These are phyloP conservation scores for Eueides isabella DNA, from an alignment of 1,140 invertebrate species.

Conservation along the genomic window DNA sequence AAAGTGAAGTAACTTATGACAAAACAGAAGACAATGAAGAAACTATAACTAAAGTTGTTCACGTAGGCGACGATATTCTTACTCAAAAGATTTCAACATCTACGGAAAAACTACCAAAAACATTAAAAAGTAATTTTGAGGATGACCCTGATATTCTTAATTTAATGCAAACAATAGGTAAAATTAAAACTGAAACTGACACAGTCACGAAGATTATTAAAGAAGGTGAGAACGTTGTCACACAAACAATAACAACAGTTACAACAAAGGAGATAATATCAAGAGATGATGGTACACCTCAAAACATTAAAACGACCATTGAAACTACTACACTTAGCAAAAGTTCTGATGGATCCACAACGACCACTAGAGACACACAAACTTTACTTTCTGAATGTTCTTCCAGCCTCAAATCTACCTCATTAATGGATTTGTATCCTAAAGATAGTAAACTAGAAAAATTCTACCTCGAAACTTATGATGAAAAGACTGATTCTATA, in stretches of 20 bases:
- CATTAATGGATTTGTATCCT: constrained; percentile 69
- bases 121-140: constrained; percentile 50
- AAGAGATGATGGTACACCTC: constrained; percentile 80
- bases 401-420: constrained; percentile 77
- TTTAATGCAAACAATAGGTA: constrained; percentile 77
- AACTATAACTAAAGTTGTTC: constrained; percentile 78
- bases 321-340: constrained; percentile 81
- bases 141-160: constrained; percentile 58
- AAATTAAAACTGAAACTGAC: constrained; percentile 81
- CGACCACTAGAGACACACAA: constrained; percentile 77
- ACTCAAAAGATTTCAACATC: constrained; percentile 81
- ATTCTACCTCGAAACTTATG: constrained; percentile 48
- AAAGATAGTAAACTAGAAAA: constrained; percentile 55
- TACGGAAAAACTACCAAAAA: constrained; percentile 76
- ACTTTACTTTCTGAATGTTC: constrained; percentile 80
- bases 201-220: constrained; percentile 81
- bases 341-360: constrained; percentile 76
- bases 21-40: constrained; percentile 72
- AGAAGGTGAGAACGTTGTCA: constrained; percentile 81
- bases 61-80: constrained; percentile 78
- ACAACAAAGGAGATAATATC: constrained; percentile 81
- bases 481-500: constrained; percentile 53
- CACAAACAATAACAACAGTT: constrained; percentile 80
- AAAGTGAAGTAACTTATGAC: constrained; percentile 74
- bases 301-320: constrained; percentile 82